These are phyloP conservation scores for Pterocles orientalis DNA, from an alignment of 2,113 vertebrate genomes.

Conservation along the genomic window DNA sequence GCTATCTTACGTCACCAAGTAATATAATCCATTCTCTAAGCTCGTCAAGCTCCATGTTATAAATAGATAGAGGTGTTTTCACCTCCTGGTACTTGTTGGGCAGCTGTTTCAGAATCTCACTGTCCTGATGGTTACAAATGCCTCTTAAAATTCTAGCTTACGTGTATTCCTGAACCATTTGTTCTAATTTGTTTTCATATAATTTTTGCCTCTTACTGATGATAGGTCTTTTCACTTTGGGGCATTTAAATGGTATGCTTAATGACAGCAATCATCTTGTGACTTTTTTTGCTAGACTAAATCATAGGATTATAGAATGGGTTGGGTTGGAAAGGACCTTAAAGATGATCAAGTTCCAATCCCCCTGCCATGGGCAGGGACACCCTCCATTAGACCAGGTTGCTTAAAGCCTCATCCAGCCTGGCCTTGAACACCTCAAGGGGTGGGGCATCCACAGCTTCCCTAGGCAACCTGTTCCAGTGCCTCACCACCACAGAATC, in stretches of 20 bases:
- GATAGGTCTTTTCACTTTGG: not conserved
- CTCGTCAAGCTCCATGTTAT: not conserved
- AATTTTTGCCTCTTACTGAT: not conserved
- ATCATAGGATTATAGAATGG: not conserved
- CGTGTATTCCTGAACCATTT: not conserved
- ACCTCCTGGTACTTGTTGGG: not conserved
- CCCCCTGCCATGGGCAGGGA: too few relatives aligned
- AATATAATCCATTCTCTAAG: not conserved
- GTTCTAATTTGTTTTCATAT: not conserved
- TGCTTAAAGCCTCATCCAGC: too few relatives aligned
- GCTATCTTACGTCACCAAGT: not conserved
- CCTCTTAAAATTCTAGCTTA: not conserved
- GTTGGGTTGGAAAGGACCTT: too few relatives aligned
- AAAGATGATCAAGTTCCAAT: too few relatives aligned
- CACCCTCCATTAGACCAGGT: too few relatives aligned
- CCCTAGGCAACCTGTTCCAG: too few relatives aligned
- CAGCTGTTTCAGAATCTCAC: not conserved
- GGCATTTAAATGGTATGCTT: not conserved
- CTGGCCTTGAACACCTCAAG: too few relatives aligned
- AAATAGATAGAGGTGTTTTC: not conserved
- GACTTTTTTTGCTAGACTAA: not conserved
- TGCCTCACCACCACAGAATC: too few relatives aligned
- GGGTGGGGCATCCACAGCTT: too few relatives aligned
- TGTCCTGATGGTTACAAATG: not conserved
- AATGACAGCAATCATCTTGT: not conserved